A percentile compares a stretch with the other conserved stretches of the same genome.
Evolutionary conservation across 1,140 invertebrate genomes (phyloP).

Genomic region (Bombus sylvicola): DNA sequence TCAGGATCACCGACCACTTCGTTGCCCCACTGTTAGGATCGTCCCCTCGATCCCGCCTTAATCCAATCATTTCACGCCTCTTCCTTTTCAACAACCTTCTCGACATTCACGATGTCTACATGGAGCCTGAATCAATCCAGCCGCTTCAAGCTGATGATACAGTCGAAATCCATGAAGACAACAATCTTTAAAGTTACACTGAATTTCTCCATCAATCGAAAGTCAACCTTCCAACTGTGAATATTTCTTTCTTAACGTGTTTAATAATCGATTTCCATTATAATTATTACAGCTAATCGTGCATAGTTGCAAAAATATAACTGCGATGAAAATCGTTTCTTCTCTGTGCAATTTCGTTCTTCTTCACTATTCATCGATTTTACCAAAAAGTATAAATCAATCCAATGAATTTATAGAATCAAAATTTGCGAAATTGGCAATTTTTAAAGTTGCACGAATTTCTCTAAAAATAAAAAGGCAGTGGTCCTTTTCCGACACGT

Average conservation of each 20-base stretch:
- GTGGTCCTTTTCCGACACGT: background rate
- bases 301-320: background rate
- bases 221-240: background rate
- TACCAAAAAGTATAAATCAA: background rate
- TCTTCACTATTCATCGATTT: background rate
- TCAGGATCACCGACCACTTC: constrained; percentile 8
- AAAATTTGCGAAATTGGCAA: background rate
- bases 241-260: background rate
- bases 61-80: constrained; percentile 46
- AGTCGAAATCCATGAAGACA: background rate
- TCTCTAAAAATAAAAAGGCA: background rate
- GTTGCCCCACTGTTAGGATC: background rate
- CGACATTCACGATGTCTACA: background rate
- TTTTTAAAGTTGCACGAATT: background rate
- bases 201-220: background rate
- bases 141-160: too few species aligned
- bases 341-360: background rate
- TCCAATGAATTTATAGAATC: background rate
- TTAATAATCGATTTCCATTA: background rate
- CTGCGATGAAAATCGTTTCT: background rate
- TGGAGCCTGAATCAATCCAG: background rate
- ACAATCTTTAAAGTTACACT: background rate
- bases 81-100: background rate
- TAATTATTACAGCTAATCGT: too few species aligned
- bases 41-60: constrained; percentile 2